Conservation (phyloP, 1,140 invertebrate species). For the Coptotermes formosanus region DNA sequence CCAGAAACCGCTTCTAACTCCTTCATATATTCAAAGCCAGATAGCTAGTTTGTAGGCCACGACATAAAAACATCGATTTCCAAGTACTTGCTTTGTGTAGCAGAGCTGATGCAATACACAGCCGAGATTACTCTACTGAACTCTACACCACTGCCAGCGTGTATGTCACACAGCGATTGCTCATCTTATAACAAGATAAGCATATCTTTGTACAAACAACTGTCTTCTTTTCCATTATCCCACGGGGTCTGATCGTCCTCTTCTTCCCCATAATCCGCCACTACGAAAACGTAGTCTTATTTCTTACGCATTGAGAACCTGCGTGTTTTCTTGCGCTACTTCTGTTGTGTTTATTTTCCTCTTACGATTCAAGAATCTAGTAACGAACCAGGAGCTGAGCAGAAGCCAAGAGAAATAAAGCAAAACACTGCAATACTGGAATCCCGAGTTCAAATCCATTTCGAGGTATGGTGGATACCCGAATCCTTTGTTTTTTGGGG, state of each 20-base stretch:
- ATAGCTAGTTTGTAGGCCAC: neutral
- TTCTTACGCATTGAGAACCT: neutral
- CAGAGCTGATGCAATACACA: neutral
- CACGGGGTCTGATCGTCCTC: neutral
- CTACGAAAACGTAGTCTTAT: neutral
- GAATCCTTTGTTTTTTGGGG: too few relatives aligned
- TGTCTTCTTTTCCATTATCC: too few relatives aligned
- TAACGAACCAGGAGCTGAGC: too few relatives aligned
- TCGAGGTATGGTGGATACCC: too few relatives aligned
- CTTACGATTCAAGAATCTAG: too few relatives aligned
- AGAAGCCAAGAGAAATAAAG: too few relatives aligned
- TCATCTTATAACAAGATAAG: neutral
- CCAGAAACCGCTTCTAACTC: neutral
- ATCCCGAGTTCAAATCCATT: too few relatives aligned
- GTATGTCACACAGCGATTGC: neutral
- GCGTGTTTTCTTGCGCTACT: too few relatives aligned
- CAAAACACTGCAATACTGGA: too few relatives aligned
- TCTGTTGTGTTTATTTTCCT: too few relatives aligned
- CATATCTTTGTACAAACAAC: neutral
- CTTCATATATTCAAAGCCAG: neutral
- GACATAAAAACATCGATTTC: neutral
- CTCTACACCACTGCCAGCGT: neutral
- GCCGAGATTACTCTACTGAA: neutral
- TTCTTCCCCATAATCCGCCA: neutral
- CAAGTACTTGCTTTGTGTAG: neutral